These are phyloP conservation scores for Allophyes oxyacanthae DNA, from an alignment of 2,888 invertebrate species.

Conservation along the genomic window DNA sequence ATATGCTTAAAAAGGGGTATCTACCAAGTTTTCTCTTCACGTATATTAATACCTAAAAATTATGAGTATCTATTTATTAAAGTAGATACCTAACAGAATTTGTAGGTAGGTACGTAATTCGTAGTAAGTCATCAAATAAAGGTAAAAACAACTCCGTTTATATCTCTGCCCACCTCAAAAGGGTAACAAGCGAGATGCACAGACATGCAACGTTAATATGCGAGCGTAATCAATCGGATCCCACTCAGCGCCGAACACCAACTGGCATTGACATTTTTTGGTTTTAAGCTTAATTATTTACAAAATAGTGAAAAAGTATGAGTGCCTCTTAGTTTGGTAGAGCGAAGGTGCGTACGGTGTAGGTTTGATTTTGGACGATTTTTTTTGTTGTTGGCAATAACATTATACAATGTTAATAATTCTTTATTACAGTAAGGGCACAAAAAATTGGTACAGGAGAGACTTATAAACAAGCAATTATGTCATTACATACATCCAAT, in stretches of 20 bases:
- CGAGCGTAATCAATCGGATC: constrained; percentile 66
- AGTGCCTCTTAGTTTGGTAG: constrained; percentile 30
- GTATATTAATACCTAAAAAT: too few relatives aligned
- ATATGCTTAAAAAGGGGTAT: too few relatives aligned
- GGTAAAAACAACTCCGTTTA: neutral
- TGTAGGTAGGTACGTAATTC: too few relatives aligned
- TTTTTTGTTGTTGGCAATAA: neutral
- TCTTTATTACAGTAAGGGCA: too few relatives aligned
- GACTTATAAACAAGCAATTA: too few relatives aligned
- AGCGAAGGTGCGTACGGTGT: neutral
- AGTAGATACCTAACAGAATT: too few relatives aligned
- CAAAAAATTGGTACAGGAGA: too few relatives aligned
- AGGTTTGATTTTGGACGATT: constrained; percentile 62
- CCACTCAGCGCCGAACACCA: constrained; percentile 63
- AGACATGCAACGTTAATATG: constrained; percentile 40
- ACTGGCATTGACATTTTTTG: constrained; percentile 84
- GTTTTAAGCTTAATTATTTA: constrained; percentile 86
- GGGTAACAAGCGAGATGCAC: constrained; percentile 16
- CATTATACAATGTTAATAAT: too few relatives aligned
- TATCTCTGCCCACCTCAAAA: constrained; percentile 2
- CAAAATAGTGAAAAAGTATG: constrained; percentile 80
- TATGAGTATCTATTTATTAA: too few relatives aligned
- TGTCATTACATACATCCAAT: too few relatives aligned
- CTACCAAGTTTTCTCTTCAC: too few relatives aligned
- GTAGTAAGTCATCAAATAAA: neutral